Base-by-base conservation (phyloP, 2,888 invertebrate species). In the Chloromyia formosa region DNA sequence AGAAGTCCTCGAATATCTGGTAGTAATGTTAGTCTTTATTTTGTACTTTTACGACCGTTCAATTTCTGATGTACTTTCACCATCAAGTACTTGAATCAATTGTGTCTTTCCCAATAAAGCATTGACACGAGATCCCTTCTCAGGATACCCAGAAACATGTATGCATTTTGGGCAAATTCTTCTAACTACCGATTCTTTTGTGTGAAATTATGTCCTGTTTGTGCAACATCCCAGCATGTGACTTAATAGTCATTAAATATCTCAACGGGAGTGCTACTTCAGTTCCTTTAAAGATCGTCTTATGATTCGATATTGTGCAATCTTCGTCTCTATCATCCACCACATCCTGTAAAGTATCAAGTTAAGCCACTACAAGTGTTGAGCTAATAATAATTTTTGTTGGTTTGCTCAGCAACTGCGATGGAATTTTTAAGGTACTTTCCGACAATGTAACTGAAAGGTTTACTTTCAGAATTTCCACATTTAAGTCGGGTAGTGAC, bases 191-290 rank as follows among this genome's bases (percentile, higher is more conserved):
- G 16, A n/a, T 49, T 49, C 49, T 10, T 12, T 49, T 42, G 42
- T 42, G 42, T 42, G 42, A 49, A n/a, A 49, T 49, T 49, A 12
- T 10, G 16, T 49, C 49, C 16, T 49, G 5, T 49, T 49, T 49
- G 49, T 49, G 49, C 16, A 49, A n/a, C 12, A n/a, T 12, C 49
- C 49, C 49, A 49, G 49, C 49, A 12, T 12, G 12, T 49, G 3
- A 49, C 16, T 49, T 49, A 49, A 49, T 49, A 49, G 49, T 49
- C 49, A 49, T 49, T 49, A 3, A 49, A 49, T 49, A 49, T 49
- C 49, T 12, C 49, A n/a, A n/a, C 16, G 10, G 49, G 49, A 12
- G 12, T 5, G 49, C 49, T 12, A 49, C 49, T 49, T 12, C 5
- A 42, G 42, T 5, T 12, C 12, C 42, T 5, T 5, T 12, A 12